A percentile compares a stretch with the other conserved stretches of the same genome.
Evolutionary conservation across 2,888 invertebrate species (phyloP).

Genomic region (Drosophila kanekoi): DNA sequence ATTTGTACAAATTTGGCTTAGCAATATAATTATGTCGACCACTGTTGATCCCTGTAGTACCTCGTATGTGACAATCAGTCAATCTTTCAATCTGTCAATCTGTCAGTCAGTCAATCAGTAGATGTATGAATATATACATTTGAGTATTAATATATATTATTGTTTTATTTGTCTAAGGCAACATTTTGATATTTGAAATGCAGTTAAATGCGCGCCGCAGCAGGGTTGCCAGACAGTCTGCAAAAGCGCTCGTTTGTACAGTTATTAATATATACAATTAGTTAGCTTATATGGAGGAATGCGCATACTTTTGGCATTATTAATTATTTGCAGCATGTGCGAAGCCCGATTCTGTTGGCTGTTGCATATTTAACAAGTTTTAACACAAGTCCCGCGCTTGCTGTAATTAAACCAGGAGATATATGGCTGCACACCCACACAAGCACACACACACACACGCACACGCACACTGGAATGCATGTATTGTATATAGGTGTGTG

Average conservation of each 20-base stretch:
- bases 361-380: slow-evolving; percentile 67
- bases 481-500: slow-evolving; percentile 17
- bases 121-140: no score
- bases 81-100: no score
- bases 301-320: slow-evolving; percentile 6
- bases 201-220: no score
- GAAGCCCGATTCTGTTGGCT: slow-evolving; percentile 14
- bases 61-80: no score
- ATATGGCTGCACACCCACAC: slow-evolving; percentile 26
- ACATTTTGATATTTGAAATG: no score
- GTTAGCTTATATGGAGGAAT: neutral
- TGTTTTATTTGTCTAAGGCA: no score
- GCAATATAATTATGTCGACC: no score
- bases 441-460: slow-evolving; percentile 3
- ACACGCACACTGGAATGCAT: neutral
- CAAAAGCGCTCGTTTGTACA: neutral
- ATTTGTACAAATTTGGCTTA: no score
- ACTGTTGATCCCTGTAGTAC: neutral
- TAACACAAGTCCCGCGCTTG: slow-evolving; percentile 61
- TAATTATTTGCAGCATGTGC: slow-evolving; percentile 40
- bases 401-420: slow-evolving; percentile 72
- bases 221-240: neutral
- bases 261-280: neutral
- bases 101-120: neutral
- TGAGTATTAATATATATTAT: no score